phyloP scores from a whole-genome alignment of 2,113 vertebrate genomes.

The Sinocyclocheilus maitianheensis region DNA sequence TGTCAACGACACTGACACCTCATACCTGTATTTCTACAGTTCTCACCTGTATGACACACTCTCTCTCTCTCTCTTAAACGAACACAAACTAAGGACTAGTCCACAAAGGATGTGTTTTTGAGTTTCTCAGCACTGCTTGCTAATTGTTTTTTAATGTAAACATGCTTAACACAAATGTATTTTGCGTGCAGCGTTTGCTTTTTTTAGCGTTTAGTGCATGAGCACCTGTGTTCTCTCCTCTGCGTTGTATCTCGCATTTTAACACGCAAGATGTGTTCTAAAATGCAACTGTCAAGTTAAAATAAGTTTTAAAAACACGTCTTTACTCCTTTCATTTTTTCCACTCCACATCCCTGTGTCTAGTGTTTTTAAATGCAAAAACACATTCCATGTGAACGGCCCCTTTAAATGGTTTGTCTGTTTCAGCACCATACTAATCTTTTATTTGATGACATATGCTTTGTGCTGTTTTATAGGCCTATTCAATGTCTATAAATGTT shows the following conservation, averaged over 20 bases:
- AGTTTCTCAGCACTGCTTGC: not conserved
- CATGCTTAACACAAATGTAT: no score
- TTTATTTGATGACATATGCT: not conserved
- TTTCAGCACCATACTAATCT: not conserved
- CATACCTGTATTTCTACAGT: slow-evolving; percentile 15
- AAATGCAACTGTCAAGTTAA: no score
- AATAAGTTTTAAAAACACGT: no score
- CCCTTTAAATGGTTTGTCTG: not conserved
- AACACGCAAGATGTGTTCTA: no score
- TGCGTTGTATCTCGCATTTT: no score
- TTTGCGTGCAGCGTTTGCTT: no score
- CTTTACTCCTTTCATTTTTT: no score
- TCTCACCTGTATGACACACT: slow-evolving; percentile 2
- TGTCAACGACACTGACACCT: slow-evolving; percentile 36
- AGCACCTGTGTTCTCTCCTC: no score
- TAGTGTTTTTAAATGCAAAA: no score
- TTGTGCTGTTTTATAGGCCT: not conserved
- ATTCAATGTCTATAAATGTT: not conserved
- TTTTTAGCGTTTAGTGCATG: no score
- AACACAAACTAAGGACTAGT: not conserved
- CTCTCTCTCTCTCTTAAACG: slow-evolving; percentile 34
- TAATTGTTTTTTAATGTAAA: not conserved
- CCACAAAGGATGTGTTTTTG: no score
- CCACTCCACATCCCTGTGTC: no score
- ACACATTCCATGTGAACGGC: not conserved